Evolutionary conservation across 2,113 vertebrate genomes (phyloP).

Genomic region (Oxygymnocypris stewartii): DNA sequence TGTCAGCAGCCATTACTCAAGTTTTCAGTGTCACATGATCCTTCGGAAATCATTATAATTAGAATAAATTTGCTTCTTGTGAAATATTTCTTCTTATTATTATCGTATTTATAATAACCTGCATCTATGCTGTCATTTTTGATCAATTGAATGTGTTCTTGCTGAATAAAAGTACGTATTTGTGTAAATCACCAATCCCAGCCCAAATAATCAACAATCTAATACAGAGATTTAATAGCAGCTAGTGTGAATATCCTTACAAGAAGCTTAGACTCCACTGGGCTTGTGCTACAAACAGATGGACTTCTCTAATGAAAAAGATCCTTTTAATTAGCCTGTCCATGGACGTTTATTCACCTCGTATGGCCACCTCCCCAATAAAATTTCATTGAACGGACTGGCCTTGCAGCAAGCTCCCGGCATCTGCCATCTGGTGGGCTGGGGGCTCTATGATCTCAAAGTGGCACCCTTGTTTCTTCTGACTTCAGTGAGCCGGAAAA

Average conservation of each 20-base stretch:
- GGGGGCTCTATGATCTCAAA: constrained; percentile 69
- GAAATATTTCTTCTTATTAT: no score
- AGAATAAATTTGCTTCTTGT: no score
- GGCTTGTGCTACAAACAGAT: constrained; percentile 80
- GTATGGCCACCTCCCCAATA: constrained; percentile 70
- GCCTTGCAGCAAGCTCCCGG: constrained; percentile 76
- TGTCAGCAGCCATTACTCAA: no score
- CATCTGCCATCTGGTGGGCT: constrained; percentile 87
- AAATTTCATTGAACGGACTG: constrained; percentile 78
- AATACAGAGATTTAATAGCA: constrained; percentile 51
- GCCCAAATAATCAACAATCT: constrained; percentile 60
- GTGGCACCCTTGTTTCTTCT: constrained; percentile 67
- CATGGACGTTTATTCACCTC: constrained; percentile 82
- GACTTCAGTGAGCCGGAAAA: constrained; percentile 78
- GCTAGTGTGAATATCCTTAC: constrained; percentile 62
- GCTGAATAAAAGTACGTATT: background rate
- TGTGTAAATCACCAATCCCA: constrained; percentile 59
- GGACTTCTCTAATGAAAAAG: constrained; percentile 82
- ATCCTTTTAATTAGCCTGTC: constrained; percentile 86
- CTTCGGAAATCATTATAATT: no score
- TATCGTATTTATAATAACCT: background rate
- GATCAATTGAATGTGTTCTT: background rate
- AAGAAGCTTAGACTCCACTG: constrained; percentile 70
- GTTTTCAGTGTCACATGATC: no score
- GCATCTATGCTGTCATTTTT: background rate